Percentiles rank a stretch among this genome's conserved stretches.
Evolutionary conservation across 30 jellyfish, hydroid and myxozoan species (phyloP).

Genomic region (Hydra vulgaris): DNA sequence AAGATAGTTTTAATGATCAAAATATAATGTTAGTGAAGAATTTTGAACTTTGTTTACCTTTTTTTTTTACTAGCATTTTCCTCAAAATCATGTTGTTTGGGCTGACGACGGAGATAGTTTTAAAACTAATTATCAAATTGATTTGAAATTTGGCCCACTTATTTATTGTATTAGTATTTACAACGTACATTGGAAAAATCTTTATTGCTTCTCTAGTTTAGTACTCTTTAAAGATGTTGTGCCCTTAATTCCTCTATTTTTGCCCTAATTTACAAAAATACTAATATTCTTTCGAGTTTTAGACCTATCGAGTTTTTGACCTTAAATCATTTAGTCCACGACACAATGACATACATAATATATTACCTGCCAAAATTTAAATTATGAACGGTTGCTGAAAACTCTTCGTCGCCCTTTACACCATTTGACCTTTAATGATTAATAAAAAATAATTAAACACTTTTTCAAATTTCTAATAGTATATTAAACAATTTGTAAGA

Average conservation of each 20-base stretch:
- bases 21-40: not conserved
- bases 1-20: not conserved
- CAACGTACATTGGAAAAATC: not conserved
- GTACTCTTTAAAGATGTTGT: not conserved
- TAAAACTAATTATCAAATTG: not conserved
- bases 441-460: no score
- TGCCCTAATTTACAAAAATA: not conserved
- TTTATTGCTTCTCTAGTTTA: not conserved
- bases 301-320: no score
- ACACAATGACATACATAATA: not conserved
- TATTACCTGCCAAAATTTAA: not conserved
- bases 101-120: not conserved
- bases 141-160: not conserved
- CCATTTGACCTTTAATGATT: no score
- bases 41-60: not conserved
- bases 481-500: no score
- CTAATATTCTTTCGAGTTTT: not conserved
- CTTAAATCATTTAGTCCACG: not conserved
- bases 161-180: not conserved
- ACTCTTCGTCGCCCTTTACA: no score
- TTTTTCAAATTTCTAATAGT: no score
- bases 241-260: not conserved
- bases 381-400: no score
- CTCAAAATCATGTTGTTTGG: not conserved
- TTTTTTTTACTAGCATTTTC: not conserved